Conservation (phyloP, 2,888 invertebrate genomes). For the Archips xylosteana region DNA sequence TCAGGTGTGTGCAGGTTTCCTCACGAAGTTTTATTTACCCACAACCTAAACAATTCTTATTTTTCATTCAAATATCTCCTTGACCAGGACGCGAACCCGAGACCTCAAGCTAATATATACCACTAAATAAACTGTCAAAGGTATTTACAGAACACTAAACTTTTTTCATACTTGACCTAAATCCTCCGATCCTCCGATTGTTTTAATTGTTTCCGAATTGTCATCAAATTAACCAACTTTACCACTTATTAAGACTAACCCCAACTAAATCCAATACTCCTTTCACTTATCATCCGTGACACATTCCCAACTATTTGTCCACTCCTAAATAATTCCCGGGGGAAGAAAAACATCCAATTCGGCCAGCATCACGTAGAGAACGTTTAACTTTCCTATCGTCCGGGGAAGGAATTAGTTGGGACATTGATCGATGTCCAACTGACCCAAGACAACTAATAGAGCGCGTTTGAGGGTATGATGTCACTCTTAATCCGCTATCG, state of each 20-base stretch:
- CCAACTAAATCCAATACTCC: conserved; percentile 25
- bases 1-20: too few species aligned
- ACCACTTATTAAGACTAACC: conserved; percentile 32
- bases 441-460: conserved; percentile 41
- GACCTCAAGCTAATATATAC: too few species aligned
- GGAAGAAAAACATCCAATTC: conserved; percentile 67
- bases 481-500: background rate
- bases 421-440: conserved; percentile 51
- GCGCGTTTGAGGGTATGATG: conserved; percentile 9
- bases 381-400: conserved; percentile 54
- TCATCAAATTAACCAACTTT: background rate
- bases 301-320: conserved; percentile 65
- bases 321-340: conserved; percentile 63
- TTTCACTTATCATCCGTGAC: conserved; percentile 41
- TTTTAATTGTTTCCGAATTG: background rate
- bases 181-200: too few species aligned
- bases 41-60: too few species aligned
- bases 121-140: too few species aligned
- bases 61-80: too few species aligned
- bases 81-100: too few species aligned
- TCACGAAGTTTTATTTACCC: too few species aligned
- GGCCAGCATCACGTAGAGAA: conserved; percentile 56
- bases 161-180: too few species aligned
- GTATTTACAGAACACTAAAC: too few species aligned
- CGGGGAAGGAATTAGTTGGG: conserved; percentile 51